These are phyloP conservation scores for Drosophila nigrodunni DNA, from an alignment of 1,140 invertebrate species.

Conservation along the genomic window DNA sequence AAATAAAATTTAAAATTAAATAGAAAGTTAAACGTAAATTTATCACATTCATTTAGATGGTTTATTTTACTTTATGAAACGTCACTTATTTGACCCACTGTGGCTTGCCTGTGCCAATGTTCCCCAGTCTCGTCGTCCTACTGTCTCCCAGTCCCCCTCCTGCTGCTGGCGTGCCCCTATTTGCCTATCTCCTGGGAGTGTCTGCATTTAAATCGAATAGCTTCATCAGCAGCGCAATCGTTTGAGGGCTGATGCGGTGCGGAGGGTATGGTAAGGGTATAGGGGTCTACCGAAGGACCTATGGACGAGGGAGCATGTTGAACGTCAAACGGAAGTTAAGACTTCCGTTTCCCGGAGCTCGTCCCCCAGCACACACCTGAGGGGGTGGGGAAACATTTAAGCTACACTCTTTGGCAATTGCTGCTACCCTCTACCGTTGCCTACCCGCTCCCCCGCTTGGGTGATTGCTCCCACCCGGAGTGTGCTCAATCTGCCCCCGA, in stretches of 20 bases:
- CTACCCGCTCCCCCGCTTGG: neutral
- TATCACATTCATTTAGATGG: no score
- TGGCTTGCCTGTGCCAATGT: neutral
- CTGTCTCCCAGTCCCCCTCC: no score
- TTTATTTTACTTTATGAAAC: no score
- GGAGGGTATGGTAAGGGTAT: neutral
- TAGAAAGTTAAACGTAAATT: no score
- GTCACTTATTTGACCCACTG: neutral
- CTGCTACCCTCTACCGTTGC: neutral
- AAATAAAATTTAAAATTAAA: no score
- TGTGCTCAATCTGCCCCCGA: constrained; percentile 35
- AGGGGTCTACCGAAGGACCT: neutral
- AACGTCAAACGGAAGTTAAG: constrained; percentile 72
- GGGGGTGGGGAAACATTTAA: constrained; percentile 41
- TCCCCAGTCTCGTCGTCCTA: neutral
- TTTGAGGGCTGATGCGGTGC: neutral
- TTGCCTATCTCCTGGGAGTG: constrained; percentile 22
- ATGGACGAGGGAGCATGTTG: constrained; percentile 3
- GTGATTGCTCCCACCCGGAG: neutral
- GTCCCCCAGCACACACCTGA: constrained; percentile 38
- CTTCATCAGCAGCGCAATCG: constrained; percentile 59
- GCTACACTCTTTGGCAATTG: constrained; percentile 6
- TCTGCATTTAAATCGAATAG: constrained; percentile 79
- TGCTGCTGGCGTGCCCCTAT: constrained; percentile 10
- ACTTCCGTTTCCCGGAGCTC: constrained; percentile 61